phyloP scores from a whole-genome alignment of 2,113 vertebrate species.

The Centropristis striata region DNA sequence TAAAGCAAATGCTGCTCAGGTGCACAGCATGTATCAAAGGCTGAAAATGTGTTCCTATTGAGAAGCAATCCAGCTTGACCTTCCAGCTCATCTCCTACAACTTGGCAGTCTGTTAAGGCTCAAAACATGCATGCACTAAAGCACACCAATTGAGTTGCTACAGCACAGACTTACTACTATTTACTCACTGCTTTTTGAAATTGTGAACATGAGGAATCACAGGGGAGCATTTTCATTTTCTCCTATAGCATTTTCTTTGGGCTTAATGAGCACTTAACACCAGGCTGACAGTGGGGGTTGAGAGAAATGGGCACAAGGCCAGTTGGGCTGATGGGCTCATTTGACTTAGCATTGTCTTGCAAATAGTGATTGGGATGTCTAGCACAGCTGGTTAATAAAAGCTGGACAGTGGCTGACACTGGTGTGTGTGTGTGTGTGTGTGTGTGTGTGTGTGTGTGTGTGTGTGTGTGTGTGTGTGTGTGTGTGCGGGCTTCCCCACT shows the following conservation, averaged over 20 bases:
- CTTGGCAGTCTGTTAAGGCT: conserved; percentile 21
- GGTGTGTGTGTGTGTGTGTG: neutral
- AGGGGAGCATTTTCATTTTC: conserved; percentile 53
- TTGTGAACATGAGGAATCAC: conserved; percentile 45
- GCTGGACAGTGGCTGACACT: conserved; percentile 34
- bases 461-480: too few species aligned
- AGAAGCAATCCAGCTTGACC: conserved; percentile 26
- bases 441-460: too few species aligned
- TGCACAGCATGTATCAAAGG: conserved; percentile 34
- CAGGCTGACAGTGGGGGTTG: conserved; percentile 47
- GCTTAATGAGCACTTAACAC: conserved; percentile 68
- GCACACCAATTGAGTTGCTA: conserved; percentile 51
- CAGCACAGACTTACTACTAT: neutral
- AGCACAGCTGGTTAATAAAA: conserved; percentile 38
- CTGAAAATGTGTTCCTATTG: conserved; percentile 33
- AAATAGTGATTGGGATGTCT: conserved; percentile 28
- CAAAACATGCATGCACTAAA: conserved; percentile 4
- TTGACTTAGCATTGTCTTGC: conserved; percentile 53
- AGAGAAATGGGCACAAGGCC: conserved; percentile 56
- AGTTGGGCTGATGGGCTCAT: conserved; percentile 59
- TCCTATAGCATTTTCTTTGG: conserved; percentile 56
- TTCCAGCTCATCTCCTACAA: conserved; percentile 24
- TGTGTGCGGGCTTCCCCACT: too few species aligned
- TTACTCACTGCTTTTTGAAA: conserved; percentile 49
- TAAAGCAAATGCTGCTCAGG: conserved; percentile 21